These are phyloP conservation scores for Pterocles gutturalis DNA, from an alignment of 2,113 vertebrate species.

Conservation along the genomic window DNA sequence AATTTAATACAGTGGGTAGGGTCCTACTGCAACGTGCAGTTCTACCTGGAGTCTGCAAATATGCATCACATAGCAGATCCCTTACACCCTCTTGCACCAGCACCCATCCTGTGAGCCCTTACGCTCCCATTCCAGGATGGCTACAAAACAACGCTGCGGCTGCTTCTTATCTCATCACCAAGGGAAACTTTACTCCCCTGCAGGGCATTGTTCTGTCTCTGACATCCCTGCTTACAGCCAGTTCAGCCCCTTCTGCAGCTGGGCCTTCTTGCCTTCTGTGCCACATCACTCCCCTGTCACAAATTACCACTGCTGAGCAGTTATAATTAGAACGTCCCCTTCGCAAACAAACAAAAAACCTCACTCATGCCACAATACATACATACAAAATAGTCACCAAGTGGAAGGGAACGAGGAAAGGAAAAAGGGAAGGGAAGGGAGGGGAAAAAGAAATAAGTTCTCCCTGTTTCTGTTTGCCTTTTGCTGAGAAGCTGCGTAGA, in stretches of 20 bases:
- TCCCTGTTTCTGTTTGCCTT: background rate
- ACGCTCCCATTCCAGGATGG: background rate
- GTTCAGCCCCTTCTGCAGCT: background rate
- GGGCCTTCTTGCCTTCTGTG: background rate
- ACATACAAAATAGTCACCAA: background rate
- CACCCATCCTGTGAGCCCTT: too few relatives aligned
- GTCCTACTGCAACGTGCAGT: rapidly evolving
- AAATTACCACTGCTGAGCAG: too few relatives aligned
- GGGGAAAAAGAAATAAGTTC: background rate
- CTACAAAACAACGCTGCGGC: background rate
- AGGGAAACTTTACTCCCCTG: background rate
- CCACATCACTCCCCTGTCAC: background rate
- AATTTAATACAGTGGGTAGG: background rate
- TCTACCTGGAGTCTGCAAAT: background rate
- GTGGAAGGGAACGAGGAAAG: background rate
- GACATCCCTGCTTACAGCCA: background rate
- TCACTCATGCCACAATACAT: background rate
- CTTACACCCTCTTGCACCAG: background rate
- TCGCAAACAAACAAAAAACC: background rate
- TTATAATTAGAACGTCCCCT: background rate
- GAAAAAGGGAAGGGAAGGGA: too few relatives aligned
- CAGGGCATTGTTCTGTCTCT: background rate
- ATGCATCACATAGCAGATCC: background rate
- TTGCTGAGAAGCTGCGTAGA: background rate
- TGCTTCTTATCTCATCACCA: background rate